A percentile compares a stretch with the other conserved stretches of the same genome.
These are phyloP conservation scores for Parnassius orleans DNA, from an alignment of 2,888 invertebrate genomes.

Conservation along the genomic window DNA sequence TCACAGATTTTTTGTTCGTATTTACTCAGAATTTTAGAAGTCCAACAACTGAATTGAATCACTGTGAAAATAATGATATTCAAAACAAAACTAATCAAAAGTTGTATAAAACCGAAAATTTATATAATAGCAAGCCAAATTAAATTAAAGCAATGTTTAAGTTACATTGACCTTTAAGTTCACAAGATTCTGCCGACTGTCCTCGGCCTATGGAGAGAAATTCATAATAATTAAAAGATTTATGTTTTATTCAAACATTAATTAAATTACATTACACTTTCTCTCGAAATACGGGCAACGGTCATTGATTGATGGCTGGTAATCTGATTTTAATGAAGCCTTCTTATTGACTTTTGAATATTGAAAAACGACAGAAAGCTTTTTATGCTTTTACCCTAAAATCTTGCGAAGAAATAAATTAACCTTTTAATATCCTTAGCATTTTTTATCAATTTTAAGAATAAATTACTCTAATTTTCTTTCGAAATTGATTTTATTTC, in stretches of 20 bases:
- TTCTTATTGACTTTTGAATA: constrained; percentile 22
- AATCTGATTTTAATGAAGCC: constrained; percentile 28
- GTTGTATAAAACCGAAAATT: too few relatives aligned
- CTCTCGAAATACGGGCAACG: constrained; percentile 21
- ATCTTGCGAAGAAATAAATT: constrained; percentile 11
- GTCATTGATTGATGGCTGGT: constrained; percentile 26
- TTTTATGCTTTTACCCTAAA: constrained; percentile 17
- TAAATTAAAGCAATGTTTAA: constrained; percentile 22
- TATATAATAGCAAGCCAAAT: constrained; percentile 3
- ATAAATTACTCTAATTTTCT: background rate
- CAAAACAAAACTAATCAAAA: too few relatives aligned
- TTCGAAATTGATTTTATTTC: too few relatives aligned
- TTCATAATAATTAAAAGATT: constrained; percentile 26
- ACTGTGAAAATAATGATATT: too few relatives aligned
- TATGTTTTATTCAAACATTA: constrained; percentile 26
- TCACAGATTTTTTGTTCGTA: too few relatives aligned
- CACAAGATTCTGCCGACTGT: constrained; percentile 15
- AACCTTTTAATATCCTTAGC: background rate
- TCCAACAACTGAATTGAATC: too few relatives aligned
- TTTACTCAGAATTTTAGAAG: too few relatives aligned
- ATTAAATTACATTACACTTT: constrained; percentile 28
- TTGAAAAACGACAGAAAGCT: constrained; percentile 14
- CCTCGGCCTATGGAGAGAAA: constrained; percentile 14
- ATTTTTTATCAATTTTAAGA: background rate
- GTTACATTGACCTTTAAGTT: constrained; percentile 21